These are phyloP conservation scores for Garra rufa DNA, from an alignment of 2,113 vertebrate genomes.

Conservation along the genomic window DNA sequence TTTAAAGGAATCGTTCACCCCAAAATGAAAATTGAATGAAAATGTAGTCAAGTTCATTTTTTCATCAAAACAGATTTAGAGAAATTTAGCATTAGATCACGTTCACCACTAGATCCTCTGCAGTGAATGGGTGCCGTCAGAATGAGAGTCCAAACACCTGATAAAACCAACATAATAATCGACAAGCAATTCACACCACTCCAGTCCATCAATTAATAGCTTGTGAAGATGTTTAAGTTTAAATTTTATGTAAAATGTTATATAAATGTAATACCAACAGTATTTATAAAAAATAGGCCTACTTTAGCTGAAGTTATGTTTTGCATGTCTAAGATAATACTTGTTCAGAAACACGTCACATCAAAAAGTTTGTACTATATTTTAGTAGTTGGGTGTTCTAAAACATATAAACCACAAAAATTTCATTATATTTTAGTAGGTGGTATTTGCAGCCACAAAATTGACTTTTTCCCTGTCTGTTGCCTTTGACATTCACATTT, in stretches of 20 bases:
- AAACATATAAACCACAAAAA: too few species aligned
- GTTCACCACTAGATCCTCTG: too few species aligned
- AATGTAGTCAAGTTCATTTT: too few species aligned
- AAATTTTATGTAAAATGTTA: not conserved
- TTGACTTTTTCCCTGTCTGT: not conserved
- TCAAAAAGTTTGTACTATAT: not conserved
- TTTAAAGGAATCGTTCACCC: not conserved
- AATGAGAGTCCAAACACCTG: not conserved
- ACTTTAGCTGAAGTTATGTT: not conserved
- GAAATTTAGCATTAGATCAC: too few species aligned
- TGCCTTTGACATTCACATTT: not conserved
- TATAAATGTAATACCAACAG: not conserved
- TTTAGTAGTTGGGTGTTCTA: not conserved
- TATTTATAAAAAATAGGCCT: not conserved
- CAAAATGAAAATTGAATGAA: too few species aligned
- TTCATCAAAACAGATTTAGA: too few species aligned
- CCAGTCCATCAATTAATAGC: not conserved
- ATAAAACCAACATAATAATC: not conserved
- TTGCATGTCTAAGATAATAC: not conserved
- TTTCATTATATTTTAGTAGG: too few species aligned
- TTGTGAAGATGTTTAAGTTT: not conserved
- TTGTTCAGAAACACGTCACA: not conserved
- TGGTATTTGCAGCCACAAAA: too few species aligned
- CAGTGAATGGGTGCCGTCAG: not conserved
- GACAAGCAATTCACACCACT: not conserved